Evolutionary conservation across 2,113 vertebrate genomes (phyloP).

Genomic region (Rallus limicola): DNA sequence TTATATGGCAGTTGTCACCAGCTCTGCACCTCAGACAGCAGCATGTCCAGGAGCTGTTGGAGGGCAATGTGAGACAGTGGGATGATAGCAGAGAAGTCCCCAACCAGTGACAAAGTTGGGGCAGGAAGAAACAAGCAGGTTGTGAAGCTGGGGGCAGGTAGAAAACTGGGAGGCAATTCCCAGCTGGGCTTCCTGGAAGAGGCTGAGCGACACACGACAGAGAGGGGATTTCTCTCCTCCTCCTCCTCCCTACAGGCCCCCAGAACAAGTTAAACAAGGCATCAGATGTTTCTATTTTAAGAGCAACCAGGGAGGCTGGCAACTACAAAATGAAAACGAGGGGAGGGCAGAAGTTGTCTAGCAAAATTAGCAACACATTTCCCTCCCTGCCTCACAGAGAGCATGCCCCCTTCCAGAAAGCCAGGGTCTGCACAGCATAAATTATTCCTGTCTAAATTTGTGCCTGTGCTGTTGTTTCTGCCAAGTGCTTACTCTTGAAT

Average conservation of each 20-base stretch:
- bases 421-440: conserved; percentile 1
- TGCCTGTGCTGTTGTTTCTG: background rate
- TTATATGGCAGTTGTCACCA: accelerated
- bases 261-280: conserved; percentile 34
- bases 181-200: background rate
- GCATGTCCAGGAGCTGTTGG: accelerated
- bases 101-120: background rate
- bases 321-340: conserved; percentile 43
- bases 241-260: background rate
- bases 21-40: accelerated
- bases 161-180: background rate
- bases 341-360: conserved; percentile 31
- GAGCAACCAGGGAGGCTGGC: conserved; percentile 57
- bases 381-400: conserved; percentile 35
- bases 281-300: conserved; percentile 47
- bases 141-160: background rate
- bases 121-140: background rate
- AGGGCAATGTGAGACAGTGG: background rate
- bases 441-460: conserved; percentile 43
- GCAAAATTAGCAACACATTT: conserved; percentile 63
- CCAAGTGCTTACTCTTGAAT: conserved; percentile 32
- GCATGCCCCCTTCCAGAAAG: background rate
- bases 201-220: background rate
- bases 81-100: background rate
- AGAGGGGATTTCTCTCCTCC: conserved; percentile 14